phyloP scores from a whole-genome alignment of 2,113 vertebrate genomes.

The Eudyptes chrysolophus region DNA sequence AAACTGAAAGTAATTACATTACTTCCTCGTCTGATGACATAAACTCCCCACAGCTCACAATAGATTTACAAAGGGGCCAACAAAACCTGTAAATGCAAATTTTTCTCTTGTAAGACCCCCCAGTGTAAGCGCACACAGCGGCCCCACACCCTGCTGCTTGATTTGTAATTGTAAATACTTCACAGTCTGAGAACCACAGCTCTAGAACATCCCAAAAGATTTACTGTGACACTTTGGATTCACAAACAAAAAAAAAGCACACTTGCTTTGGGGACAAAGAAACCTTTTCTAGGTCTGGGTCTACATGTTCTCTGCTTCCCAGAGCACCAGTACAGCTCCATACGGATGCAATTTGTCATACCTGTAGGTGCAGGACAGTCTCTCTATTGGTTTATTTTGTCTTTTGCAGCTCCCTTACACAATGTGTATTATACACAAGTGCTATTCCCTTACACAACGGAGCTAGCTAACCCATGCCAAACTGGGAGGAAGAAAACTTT shows the following conservation, averaged over 20 bases:
- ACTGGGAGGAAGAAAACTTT: neutral
- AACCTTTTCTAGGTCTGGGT: neutral
- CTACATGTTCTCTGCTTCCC: neutral
- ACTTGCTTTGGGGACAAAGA: neutral
- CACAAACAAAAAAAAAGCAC: neutral
- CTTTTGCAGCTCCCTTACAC: neutral
- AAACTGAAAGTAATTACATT: neutral
- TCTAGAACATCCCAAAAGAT: neutral
- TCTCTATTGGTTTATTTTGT: neutral
- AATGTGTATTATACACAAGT: too few relatives aligned
- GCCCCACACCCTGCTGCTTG: neutral
- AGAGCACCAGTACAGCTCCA: neutral
- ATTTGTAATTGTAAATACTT: neutral
- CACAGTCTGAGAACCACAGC: neutral
- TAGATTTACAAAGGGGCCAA: neutral
- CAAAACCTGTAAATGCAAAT: neutral
- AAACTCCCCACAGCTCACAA: neutral
- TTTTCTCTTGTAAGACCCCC: neutral
- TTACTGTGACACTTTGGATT: neutral
- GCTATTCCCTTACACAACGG: neutral
- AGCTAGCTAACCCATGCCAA: neutral
- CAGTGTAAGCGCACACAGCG: neutral
- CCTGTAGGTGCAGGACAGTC: neutral
- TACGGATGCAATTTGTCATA: neutral
- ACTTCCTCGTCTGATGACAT: neutral